These are phyloP conservation scores for Chironomus tepperi DNA, from an alignment of 1,140 invertebrate genomes.

Conservation along the genomic window DNA sequence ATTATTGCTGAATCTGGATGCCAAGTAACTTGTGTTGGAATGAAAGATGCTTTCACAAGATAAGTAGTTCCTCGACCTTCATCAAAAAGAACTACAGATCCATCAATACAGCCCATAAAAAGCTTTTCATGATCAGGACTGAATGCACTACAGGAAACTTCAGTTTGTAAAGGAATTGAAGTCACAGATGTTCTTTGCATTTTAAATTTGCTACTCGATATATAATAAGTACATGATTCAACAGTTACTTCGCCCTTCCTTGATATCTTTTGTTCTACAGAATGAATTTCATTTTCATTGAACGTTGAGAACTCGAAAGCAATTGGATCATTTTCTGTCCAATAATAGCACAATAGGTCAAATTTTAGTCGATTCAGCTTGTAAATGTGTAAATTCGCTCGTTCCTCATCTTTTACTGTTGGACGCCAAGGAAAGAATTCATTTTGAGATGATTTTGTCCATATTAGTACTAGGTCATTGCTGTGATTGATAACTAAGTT, in stretches of 20 bases:
- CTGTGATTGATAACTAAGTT: constrained; percentile 52
- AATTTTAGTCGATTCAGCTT: constrained; percentile 45
- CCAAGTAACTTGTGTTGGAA: constrained; percentile 62
- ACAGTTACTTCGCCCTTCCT: constrained; percentile 66
- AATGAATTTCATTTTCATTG: constrained; percentile 58
- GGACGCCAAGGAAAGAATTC: constrained; percentile 80
- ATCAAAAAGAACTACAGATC: constrained; percentile 63
- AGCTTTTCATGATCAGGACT: constrained; percentile 63
- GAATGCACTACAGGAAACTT: constrained; percentile 55
- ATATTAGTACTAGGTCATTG: constrained; percentile 53
- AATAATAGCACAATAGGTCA: constrained; percentile 52
- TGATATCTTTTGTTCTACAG: constrained; percentile 67
- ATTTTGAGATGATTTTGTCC: constrained; percentile 67
- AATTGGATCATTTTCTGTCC: constrained; percentile 63
- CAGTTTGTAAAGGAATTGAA: constrained; percentile 60
- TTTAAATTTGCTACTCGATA: constrained; percentile 47
- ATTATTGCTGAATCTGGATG: constrained; percentile 60
- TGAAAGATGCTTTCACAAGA: constrained; percentile 40
- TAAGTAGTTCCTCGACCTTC: constrained; percentile 51
- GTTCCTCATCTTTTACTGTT: constrained; percentile 63
- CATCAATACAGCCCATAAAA: constrained; percentile 66
- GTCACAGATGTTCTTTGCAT: constrained; percentile 58
- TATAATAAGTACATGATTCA: constrained; percentile 62
- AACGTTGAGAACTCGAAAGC: constrained; percentile 56
- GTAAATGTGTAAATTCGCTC: constrained; percentile 70